Percentiles rank a stretch among this genome's conserved stretches.
Conservation (phyloP, 2,113 vertebrate species). For the Delphinus delphis region DNA sequence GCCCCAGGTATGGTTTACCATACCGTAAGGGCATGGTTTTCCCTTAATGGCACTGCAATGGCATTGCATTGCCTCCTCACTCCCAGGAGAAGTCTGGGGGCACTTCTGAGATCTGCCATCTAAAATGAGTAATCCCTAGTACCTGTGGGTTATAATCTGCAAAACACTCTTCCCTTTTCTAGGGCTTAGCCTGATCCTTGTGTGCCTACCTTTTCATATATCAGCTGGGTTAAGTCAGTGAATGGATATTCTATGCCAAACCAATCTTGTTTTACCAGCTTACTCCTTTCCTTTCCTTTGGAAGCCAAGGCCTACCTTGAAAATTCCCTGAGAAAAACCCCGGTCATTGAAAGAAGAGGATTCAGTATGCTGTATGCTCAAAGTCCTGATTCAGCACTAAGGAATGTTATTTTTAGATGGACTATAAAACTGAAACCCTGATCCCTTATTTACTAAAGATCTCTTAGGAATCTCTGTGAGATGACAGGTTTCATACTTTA, state of each 20-base stretch:
- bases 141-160: neutral
- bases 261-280: neutral
- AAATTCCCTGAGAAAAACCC: neutral
- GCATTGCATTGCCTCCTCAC: neutral
- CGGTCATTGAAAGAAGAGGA: neutral
- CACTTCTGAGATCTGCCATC: neutral
- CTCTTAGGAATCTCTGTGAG: neutral
- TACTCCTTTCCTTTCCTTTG: neutral
- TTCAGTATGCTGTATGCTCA: neutral
- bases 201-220: neutral
- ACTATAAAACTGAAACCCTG: constrained; percentile 36
- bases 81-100: neutral
- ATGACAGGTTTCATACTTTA: neutral
- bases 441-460: constrained; percentile 42
- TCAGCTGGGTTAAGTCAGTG: neutral
- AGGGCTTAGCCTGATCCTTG: neutral
- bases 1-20: neutral
- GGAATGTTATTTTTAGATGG: constrained; percentile 37
- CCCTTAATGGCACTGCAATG: neutral
- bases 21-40: neutral
- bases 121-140: neutral
- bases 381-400: neutral
- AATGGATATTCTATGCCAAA: neutral
- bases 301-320: neutral
- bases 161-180: neutral